Evolutionary conservation across 2,113 vertebrate genomes (phyloP).

Genomic region (Ia io): DNA sequence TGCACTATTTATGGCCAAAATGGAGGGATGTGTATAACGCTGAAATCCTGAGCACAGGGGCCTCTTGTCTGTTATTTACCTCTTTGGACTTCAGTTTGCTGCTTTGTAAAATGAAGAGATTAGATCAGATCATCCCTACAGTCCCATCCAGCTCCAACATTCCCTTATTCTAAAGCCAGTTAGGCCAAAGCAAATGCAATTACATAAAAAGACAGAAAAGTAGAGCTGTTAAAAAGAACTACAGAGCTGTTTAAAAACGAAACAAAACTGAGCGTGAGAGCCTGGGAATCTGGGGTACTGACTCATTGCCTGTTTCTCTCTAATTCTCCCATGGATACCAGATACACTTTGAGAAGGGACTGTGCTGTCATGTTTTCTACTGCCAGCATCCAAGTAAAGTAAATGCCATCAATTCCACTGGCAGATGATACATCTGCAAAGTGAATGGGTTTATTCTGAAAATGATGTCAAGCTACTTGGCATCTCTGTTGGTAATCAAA

Average conservation of each 20-base stretch:
- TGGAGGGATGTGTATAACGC: fast-evolving
- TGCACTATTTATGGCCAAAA: not conserved
- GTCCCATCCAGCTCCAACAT: not conserved
- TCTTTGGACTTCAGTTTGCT: not conserved
- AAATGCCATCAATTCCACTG: not conserved
- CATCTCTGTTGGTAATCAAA: not conserved
- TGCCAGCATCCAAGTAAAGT: not conserved
- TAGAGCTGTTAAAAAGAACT: not conserved
- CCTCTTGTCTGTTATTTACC: not conserved
- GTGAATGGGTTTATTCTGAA: not conserved
- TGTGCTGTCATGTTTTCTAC: not conserved
- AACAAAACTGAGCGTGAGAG: fast-evolving
- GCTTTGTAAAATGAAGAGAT: not conserved
- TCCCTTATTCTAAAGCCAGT: not conserved
- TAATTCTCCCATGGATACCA: not conserved
- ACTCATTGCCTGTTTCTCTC: not conserved
- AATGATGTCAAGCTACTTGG: not conserved
- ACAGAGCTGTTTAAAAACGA: not conserved
- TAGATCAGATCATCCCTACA: not conserved
- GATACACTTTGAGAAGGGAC: not conserved
- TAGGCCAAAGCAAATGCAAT: not conserved
- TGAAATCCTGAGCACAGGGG: not conserved
- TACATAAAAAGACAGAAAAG: not conserved
- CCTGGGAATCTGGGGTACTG: not conserved
- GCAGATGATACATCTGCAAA: not conserved